Evolutionary conservation across 1,140 invertebrate species (phyloP), one percentile per base, ranked within the genome.

Genomic region (Magallana gigas): DNA sequence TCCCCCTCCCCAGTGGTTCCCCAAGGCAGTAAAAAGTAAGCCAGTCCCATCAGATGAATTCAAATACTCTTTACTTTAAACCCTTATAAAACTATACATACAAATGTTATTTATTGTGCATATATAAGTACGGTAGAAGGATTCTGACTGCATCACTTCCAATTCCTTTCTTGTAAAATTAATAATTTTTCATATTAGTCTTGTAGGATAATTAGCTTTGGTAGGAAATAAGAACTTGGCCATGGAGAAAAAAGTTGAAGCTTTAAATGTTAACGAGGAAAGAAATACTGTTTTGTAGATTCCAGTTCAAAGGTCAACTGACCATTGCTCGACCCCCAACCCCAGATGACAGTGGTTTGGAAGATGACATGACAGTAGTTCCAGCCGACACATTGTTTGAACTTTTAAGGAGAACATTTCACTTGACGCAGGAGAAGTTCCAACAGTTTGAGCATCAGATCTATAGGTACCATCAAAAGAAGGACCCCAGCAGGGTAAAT

Each of bases 351-450:
- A 93, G 91, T 68, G 90, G 90, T 2, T 58, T 91, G 29, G 91
- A 92, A 23, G 92, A 93, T n/a, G 90, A 92, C 56, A 83, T 90
- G 57, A 89, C 90, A 11, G 57, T 93, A 62, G 91, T 93, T 16
- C 92, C 91, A 11, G 88, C 92, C 8, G 92, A 93, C 64, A 91
- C 91, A 11, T 48, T 93, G n/a, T 91, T 91, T 81, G 90, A 92
- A 64, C 88, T 91, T 5, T 85, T 93, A 48, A 86, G 90, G 57
- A 64, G 90, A 36, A 86, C 90, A 5, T 93, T 92, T 85, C 56
- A 88, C 16, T 81, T 93, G 18, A 87, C 84, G 11, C 82, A 85
- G 1, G 80, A 87, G 11, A 88, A 88, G 57, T 91, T 91, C 84
- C 68, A 86, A 1, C 89, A 92, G 59, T 92, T 92, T 68, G 91